phyloP scores from a whole-genome alignment of 2,888 invertebrate species.

The Neocrepidodera transversa region DNA sequence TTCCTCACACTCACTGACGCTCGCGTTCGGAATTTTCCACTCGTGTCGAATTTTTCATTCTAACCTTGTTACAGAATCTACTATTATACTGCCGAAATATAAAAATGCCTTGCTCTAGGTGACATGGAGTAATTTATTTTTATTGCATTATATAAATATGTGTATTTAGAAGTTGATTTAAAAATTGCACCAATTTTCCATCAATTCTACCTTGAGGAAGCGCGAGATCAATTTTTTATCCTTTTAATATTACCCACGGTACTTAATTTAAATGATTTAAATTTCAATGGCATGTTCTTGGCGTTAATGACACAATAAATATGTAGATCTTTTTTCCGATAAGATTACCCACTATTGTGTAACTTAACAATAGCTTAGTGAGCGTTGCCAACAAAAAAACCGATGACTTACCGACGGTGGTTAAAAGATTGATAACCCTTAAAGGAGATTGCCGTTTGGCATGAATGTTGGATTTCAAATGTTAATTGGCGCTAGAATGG shows the following conservation, averaged over 20 bases:
- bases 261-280: constrained; percentile 58
- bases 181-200: no score
- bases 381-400: constrained; percentile 34
- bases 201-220: not conserved
- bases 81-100: no score
- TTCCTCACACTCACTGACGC: no score
- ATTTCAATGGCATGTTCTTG: constrained; percentile 58
- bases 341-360: constrained; percentile 55
- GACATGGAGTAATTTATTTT: no score
- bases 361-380: constrained; percentile 38
- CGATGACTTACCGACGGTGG: constrained; percentile 39
- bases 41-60: no score
- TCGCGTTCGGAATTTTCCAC: no score
- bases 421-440: constrained; percentile 34
- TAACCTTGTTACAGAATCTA: no score
- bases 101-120: no score
- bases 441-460: constrained; percentile 32
- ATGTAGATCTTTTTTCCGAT: constrained; percentile 55
- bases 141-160: no score
- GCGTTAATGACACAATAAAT: constrained; percentile 59
- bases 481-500: constrained; percentile 7
- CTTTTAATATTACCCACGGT: constrained; percentile 4
- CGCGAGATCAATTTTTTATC: not conserved
- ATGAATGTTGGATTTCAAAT: constrained; percentile 26
- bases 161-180: no score